Conservation (phyloP, 2,797 vertebrate species). For the Dryobates pubescens region DNA sequence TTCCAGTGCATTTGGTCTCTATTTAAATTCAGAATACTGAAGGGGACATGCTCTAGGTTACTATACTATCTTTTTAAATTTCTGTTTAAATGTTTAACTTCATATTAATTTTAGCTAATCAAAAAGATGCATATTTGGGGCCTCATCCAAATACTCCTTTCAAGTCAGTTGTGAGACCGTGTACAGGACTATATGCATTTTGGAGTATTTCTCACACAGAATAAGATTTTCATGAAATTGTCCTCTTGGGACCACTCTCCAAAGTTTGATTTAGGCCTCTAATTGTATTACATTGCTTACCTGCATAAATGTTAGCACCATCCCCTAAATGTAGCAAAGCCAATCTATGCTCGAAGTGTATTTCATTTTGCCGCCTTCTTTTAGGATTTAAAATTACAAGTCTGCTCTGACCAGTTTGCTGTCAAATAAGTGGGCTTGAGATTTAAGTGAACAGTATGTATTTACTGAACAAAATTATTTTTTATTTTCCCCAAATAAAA, state of each 20-base stretch:
- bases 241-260: not conserved
- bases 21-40: conserved; percentile 60
- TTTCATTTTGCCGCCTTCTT: not conserved
- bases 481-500: not conserved
- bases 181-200: not conserved
- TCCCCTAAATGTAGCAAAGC: not conserved
- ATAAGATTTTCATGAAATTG: not conserved
- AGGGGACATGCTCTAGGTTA: conserved; percentile 17
- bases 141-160: not conserved
- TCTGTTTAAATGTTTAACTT: conserved; percentile 56
- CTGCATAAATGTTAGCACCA: not conserved
- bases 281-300: not conserved
- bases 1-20: conserved; percentile 24
- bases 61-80: not conserved
- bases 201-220: not conserved
- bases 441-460: not conserved
- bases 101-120: conserved; percentile 35
- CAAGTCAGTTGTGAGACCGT: not conserved
- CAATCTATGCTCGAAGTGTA: not conserved
- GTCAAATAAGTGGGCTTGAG: not conserved
- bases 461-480: not conserved
- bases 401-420: not conserved
- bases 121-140: not conserved
- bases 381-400: not conserved
- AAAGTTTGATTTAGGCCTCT: not conserved